A percentile compares a stretch with the other conserved stretches of the same genome.
phyloP scores from a whole-genome alignment of 2,888 invertebrate genomes.

The Megalurothrips usitatus region DNA sequence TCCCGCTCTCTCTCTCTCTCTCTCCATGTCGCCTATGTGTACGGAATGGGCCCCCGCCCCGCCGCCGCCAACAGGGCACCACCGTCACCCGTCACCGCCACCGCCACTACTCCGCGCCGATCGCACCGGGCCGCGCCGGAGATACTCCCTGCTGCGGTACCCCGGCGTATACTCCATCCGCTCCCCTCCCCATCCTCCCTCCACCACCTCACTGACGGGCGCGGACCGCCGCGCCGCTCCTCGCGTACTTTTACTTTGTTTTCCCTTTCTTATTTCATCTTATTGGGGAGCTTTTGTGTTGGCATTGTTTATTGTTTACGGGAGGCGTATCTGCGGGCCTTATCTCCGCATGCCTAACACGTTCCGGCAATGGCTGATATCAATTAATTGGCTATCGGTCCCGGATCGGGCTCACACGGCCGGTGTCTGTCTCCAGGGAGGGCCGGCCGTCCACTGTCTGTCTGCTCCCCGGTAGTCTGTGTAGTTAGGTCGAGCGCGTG shows the following conservation, averaged over 20 bases:
- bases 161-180: not conserved
- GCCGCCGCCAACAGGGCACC: too few relatives aligned
- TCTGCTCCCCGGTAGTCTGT: too few relatives aligned
- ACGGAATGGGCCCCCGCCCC: too few relatives aligned
- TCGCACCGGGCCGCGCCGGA: too few relatives aligned
- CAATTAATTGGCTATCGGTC: slow-evolving; percentile 17
- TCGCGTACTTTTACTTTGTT: not conserved
- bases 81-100: too few relatives aligned
- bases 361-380: slow-evolving; percentile 16
- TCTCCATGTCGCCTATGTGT: too few relatives aligned
- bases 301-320: slow-evolving; percentile 12
- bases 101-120: too few relatives aligned
- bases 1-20: not conserved
- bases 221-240: not conserved
- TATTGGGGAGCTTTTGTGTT: slow-evolving; percentile 7
- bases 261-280: not conserved
- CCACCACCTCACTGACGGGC: not conserved
- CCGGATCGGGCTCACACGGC: slow-evolving; percentile 18
- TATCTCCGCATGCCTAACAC: slow-evolving; percentile 15
- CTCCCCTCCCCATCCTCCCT: not conserved
- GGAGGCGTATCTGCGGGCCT: slow-evolving; percentile 12
- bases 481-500: too few relatives aligned
- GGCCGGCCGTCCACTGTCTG: not conserved
- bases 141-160: too few relatives aligned
- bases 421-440: slow-evolving; percentile 16